Conservation (phyloP, 2,113 vertebrate species). For the Callocephalon fimbriatum region DNA sequence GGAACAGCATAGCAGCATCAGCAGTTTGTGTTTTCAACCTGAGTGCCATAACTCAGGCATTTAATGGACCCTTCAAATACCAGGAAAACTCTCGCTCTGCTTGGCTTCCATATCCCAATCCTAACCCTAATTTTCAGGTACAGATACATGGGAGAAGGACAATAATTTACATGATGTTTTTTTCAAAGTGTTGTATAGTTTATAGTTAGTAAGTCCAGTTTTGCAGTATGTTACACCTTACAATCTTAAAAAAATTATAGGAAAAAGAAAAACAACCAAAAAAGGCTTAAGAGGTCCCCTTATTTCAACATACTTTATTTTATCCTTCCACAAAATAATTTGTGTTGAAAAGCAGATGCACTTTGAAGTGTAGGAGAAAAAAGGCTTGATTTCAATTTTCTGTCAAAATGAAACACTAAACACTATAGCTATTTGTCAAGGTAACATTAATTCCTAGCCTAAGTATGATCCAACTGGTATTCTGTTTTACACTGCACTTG, state of each 20-base stretch:
- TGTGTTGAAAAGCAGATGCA: not conserved
- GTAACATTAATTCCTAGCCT: not conserved
- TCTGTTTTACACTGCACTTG: not conserved
- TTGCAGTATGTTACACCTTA: not conserved
- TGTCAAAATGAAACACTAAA: not conserved
- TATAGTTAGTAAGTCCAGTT: not conserved
- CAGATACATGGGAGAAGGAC: rapidly evolving
- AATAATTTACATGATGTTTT: not conserved
- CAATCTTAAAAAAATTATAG: not conserved
- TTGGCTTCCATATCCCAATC: conserved; percentile 96
- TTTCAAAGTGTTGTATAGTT: not conserved
- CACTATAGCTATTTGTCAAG: not conserved
- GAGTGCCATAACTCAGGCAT: conserved; percentile 91
- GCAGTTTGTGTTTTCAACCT: conserved; percentile 97
- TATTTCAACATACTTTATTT: not conserved
- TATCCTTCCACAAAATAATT: not conserved
- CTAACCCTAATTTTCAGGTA: conserved; percentile 98
- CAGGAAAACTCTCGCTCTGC: conserved; percentile 96
- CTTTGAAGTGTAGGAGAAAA: not conserved
- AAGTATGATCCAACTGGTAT: not conserved
- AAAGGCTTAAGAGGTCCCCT: not conserved
- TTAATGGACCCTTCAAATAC: conserved; percentile 95
- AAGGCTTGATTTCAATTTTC: not conserved
- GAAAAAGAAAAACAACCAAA: not conserved
- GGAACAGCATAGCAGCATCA: conserved; percentile 96